Conservation (phyloP, 2,113 vertebrate species). For the Ciconia maguari region DNA sequence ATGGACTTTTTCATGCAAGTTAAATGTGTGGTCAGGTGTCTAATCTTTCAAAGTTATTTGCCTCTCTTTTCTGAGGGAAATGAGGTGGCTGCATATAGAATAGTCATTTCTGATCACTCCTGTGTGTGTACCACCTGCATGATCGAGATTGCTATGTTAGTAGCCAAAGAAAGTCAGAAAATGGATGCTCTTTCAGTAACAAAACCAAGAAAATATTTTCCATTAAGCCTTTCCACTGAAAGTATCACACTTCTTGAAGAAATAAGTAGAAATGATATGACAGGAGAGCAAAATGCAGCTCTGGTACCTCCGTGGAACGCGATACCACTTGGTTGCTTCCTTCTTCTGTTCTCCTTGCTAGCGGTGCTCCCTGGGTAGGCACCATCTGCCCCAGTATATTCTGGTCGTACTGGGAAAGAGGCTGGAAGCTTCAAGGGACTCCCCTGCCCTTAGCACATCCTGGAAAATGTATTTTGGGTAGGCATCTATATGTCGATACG, state of each 20-base stretch:
- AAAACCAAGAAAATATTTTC: neutral
- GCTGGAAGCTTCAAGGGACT: neutral
- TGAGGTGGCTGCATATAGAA: neutral
- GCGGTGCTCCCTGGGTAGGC: neutral
- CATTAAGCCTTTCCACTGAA: neutral
- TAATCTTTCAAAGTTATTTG: neutral
- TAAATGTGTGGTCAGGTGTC: neutral
- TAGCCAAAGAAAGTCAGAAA: neutral
- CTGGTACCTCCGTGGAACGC: neutral
- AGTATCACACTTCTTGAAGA: neutral
- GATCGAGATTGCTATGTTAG: neutral
- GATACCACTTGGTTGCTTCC: neutral
- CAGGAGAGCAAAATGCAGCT: neutral
- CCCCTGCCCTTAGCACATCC: neutral
- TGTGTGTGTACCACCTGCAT: neutral
- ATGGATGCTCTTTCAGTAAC: neutral
- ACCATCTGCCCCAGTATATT: neutral
- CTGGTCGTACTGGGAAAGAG: accelerated
- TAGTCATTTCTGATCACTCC: neutral
- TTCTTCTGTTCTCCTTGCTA: neutral
- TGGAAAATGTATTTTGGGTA: neutral
- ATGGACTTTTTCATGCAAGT: neutral
- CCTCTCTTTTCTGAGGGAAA: neutral
- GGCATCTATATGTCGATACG: accelerated
- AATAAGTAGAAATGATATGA: neutral